phyloP scores from a whole-genome alignment of 2,888 invertebrate genomes.

The Ischnus inquisitorius region DNA sequence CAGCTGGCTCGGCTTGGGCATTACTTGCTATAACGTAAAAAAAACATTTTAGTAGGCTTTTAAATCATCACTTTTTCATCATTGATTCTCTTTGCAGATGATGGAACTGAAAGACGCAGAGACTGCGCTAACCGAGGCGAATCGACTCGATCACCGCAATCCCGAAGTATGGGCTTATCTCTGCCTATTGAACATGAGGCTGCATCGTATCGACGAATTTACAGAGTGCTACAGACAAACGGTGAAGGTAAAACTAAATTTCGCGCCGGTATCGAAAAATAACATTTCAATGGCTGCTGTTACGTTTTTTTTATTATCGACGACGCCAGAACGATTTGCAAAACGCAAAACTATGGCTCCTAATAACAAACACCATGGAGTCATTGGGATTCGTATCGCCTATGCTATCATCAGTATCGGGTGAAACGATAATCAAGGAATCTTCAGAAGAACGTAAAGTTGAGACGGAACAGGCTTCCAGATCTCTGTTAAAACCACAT shows the following conservation, averaged over 20 bases:
- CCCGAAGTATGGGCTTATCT: slow-evolving; percentile 78
- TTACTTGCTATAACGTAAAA: slow-evolving; percentile 75
- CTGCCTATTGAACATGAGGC: slow-evolving; percentile 77
- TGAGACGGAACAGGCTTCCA: slow-evolving; percentile 43
- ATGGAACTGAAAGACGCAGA: slow-evolving; percentile 75
- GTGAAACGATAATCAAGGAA: slow-evolving; percentile 60
- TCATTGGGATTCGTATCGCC: slow-evolving; percentile 74
- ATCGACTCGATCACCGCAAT: slow-evolving; percentile 75
- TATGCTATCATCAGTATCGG: slow-evolving; percentile 66
- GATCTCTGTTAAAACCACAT: slow-evolving; percentile 64
- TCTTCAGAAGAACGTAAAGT: slow-evolving; percentile 47
- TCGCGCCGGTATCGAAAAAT: background rate
- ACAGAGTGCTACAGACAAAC: slow-evolving; percentile 78
- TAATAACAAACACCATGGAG: slow-evolving; percentile 76
- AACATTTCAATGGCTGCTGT: slow-evolving; percentile 4
- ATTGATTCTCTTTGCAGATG: slow-evolving; percentile 69
- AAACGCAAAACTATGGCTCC: slow-evolving; percentile 78
- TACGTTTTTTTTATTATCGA: slow-evolving; percentile 67
- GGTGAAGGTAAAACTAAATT: slow-evolving; percentile 69
- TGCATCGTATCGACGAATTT: slow-evolving; percentile 77
- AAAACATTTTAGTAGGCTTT: background rate
- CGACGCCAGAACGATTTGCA: slow-evolving; percentile 77
- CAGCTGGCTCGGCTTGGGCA: slow-evolving; percentile 79
- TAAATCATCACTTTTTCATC: too few species aligned
- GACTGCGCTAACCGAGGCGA: slow-evolving; percentile 76